Evolutionary conservation across 2,113 vertebrate genomes (phyloP).

Genomic region (Muscicapa adusta): DNA sequence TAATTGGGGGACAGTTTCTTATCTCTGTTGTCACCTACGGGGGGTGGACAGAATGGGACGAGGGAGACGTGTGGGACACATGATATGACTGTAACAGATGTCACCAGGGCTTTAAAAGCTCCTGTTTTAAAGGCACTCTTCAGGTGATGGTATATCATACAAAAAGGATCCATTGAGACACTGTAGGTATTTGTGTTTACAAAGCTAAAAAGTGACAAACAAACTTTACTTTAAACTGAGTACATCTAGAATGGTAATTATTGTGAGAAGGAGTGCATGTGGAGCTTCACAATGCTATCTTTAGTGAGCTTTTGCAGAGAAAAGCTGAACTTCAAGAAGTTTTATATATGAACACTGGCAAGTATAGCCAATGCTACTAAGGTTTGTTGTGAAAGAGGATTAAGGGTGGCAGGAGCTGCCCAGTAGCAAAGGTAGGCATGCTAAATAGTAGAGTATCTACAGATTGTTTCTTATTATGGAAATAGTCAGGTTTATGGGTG

Average conservation of each 20-base stretch:
- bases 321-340: neutral
- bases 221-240: neutral
- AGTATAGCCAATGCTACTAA: neutral
- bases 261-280: neutral
- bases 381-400: neutral
- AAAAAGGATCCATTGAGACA: neutral
- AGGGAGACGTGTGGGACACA: neutral
- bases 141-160: neutral
- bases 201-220: neutral
- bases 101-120: neutral
- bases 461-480: neutral
- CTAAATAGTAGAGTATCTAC: neutral
- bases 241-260: neutral
- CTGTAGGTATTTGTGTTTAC: neutral
- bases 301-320: neutral
- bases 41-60: accelerated
- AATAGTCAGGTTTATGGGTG: neutral
- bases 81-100: neutral
- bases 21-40: neutral
- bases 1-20: neutral
- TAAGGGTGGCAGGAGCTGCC: neutral
- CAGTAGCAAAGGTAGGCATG: neutral
- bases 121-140: neutral
- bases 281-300: neutral
- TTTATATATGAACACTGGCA: neutral